Evolutionary conservation across 2,888 invertebrate species (phyloP), one percentile per base, ranked within the genome.

Genomic region (Callinectes sapidus): DNA sequence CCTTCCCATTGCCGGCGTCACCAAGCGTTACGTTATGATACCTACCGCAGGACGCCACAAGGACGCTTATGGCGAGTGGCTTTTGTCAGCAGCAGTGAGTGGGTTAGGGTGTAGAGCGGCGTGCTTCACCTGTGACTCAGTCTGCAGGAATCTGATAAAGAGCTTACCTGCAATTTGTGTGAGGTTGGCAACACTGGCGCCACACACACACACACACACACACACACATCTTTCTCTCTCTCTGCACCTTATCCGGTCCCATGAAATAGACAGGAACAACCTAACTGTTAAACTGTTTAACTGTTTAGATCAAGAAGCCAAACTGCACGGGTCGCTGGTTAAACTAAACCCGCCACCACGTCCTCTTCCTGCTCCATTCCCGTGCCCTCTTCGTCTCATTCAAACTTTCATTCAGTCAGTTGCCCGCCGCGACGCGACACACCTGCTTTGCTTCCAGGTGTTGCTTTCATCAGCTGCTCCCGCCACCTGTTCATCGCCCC

Each of bases 51-150:
- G 85, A 39, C 16, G 77, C 71, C 91, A 88, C 42, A 91, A 87
- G 77, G 87, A 77, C 66, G 87, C 71, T 87, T 91, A 66, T 91
- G 61, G 87, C 77, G 18, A 54, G 32, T 87, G 42, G 42, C 54
- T 88, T 55, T 89, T 89, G 61, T 85, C 42, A 92, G 86, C 81
- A 35, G 35, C 81, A 81, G 35, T 92, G 92, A 81, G 35, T 92
- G 92, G 92, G 92, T 92, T 92, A 92, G 89, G 92, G 92, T 92
- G 92, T 92, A 89, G 88, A 77, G 92, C 81, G 77, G 61, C 89
- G 89, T 89, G 89, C 92, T 89, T 89, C 48, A 55, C 81, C 85
- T 89, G 89, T 92, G 92, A 92, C 85, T 92, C 92, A 92, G 35
- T 85, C 85, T 66, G 16, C 55, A 85, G 86, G 92, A 92, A 92